These are phyloP conservation scores for Neodontobutis hainanensis DNA, from an alignment of 2,113 vertebrate species.

Conservation along the genomic window DNA sequence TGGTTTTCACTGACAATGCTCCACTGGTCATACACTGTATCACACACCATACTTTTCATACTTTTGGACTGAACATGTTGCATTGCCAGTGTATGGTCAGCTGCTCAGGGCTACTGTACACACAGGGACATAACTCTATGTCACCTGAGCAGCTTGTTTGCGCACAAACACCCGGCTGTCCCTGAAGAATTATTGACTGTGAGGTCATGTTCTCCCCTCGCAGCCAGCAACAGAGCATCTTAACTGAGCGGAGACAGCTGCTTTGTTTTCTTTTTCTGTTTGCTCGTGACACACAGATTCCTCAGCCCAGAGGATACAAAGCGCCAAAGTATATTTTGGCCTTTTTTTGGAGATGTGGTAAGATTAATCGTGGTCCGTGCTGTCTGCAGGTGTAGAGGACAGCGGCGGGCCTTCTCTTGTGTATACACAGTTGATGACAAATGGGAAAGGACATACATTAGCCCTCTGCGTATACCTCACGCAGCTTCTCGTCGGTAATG, in stretches of 20 bases:
- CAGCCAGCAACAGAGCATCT: slow-evolving; percentile 34
- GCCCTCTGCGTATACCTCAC: slow-evolving; percentile 60
- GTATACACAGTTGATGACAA: slow-evolving; percentile 65
- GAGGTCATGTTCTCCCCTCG: slow-evolving; percentile 26
- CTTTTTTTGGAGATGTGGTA: slow-evolving; percentile 19
- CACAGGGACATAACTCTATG: slow-evolving; percentile 20
- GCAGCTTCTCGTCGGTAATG: slow-evolving; percentile 72
- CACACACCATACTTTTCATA: neutral
- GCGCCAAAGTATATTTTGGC: slow-evolving; percentile 17
- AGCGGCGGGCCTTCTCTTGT: slow-evolving; percentile 43
- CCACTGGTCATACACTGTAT: neutral
- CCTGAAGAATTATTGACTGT: slow-evolving; percentile 50
- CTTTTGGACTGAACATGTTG: neutral
- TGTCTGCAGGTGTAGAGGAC: slow-evolving; percentile 41
- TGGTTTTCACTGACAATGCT: neutral
- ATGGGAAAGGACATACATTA: slow-evolving; percentile 78
- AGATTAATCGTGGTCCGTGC: slow-evolving; percentile 60
- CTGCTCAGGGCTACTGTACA: slow-evolving; percentile 4
- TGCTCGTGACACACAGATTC: slow-evolving; percentile 25
- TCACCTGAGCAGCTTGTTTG: slow-evolving; percentile 30
- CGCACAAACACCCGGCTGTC: slow-evolving; percentile 28
- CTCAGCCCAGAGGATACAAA: slow-evolving; percentile 16
- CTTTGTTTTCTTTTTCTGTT: slow-evolving; percentile 34
- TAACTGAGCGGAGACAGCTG: slow-evolving; percentile 30
- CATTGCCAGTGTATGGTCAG: neutral